Base-by-base conservation (phyloP, 2,888 invertebrate genomes). In the Drosophila vallismaia region DNA sequence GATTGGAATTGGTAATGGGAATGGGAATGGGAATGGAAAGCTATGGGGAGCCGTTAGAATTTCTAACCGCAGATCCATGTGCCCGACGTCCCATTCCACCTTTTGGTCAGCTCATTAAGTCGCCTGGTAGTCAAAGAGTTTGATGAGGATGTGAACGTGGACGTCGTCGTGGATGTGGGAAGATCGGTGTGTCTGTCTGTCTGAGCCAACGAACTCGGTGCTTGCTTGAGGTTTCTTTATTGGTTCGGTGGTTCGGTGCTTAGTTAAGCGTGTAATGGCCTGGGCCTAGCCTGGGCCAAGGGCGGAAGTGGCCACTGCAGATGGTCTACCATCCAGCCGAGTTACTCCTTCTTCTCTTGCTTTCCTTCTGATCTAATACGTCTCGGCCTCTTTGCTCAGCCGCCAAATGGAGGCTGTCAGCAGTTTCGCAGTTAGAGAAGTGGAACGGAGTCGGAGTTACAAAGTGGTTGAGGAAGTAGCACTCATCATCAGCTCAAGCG, bases 261-360 rank as follows among this genome's bases (percentile, higher is more conserved):
- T 88, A 86, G 88, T 88, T 88, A 83, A 88, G 88, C 81, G 81
- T 82, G 80, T 82, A 88, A 88, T 83, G 44, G 80, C 49, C 63
- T 48, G 28, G 28, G 28, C 6, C 28, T 28, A 6, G 36, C 36
- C 36, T 54, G 50, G 36, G 46, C 57, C 45, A 42, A 40, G 36
- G 79, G 76, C 80, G 80, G 88, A 87, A 87, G 76, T 12, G 14
- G 51, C 58, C 58, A 68, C 57, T 60, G 12, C 51, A 71, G 42
- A 14, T 40, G 40, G 40, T 4, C 12, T 14, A 33, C 33, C 33
- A 1, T 1, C 19, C 5, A 28, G 28, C 28, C 28, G 28, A 19
- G 19, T 19, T 19, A 19, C 19, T 19, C 28, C 28, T 28, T 28
- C 28, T 28, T 28, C 28, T 28, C 28, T 28, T 28, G 28, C 28